Evolutionary conservation across 2,797 vertebrate species (phyloP).

Genomic region (Periparus ater): DNA sequence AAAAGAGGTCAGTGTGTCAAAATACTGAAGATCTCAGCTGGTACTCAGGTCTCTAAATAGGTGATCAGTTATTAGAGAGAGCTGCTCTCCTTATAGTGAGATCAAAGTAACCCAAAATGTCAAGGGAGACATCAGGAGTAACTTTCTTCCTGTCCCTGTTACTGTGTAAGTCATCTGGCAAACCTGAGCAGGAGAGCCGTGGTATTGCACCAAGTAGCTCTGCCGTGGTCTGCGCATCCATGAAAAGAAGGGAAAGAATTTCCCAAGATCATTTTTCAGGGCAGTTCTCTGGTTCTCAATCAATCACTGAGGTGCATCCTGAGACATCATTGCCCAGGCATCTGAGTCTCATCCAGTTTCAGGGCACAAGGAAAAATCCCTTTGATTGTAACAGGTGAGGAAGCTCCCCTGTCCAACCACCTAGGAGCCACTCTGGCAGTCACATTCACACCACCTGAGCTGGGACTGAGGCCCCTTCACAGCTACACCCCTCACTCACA

Average conservation of each 20-base stretch:
- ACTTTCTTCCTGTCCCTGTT: neutral
- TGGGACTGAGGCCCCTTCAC: neutral
- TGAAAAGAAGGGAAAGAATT: neutral
- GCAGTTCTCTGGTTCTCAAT: neutral
- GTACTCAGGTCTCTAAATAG: neutral
- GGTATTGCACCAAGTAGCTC: accelerated
- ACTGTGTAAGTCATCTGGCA: neutral
- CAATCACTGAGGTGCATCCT: neutral
- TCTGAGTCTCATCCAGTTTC: neutral
- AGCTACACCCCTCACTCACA: neutral
- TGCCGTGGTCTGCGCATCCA: neutral
- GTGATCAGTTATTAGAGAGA: neutral
- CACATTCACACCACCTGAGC: too few species aligned
- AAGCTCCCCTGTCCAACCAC: neutral
- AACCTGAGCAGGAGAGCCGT: neutral
- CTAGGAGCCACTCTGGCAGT: neutral
- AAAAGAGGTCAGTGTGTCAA: neutral
- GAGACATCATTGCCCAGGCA: neutral
- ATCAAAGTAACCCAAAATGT: neutral
- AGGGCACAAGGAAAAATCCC: neutral
- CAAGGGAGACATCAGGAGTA: neutral
- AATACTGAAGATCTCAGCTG: neutral
- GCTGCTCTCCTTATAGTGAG: neutral
- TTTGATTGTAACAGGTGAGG: neutral
- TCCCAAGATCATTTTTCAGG: neutral